These are phyloP conservation scores for Leptothorax acervorum DNA, from an alignment of 2,888 invertebrate genomes.

Conservation along the genomic window DNA sequence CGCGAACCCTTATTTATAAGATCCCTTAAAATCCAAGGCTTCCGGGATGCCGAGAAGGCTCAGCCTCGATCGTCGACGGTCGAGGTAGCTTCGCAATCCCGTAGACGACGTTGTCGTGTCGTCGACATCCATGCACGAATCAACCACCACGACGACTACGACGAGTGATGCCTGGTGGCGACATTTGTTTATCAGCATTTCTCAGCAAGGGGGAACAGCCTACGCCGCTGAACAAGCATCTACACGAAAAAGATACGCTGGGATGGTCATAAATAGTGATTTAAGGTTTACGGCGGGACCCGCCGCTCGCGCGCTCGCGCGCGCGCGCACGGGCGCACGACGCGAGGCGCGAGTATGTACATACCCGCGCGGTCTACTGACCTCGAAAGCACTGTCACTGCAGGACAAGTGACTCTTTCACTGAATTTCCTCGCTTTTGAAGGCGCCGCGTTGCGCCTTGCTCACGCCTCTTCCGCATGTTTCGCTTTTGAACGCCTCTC, in stretches of 20 bases:
- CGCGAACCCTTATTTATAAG: background rate
- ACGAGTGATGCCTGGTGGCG: too few relatives aligned
- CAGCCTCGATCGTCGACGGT: background rate
- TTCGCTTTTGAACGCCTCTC: conserved; percentile 28
- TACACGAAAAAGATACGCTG: conserved; percentile 50
- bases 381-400: conserved; percentile 73
- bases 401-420: conserved; percentile 65
- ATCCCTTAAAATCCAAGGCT: background rate
- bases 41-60: background rate
- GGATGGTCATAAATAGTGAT: conserved; percentile 62
- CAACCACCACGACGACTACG: too few relatives aligned
- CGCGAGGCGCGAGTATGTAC: too few relatives aligned
- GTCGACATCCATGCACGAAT: too few relatives aligned
- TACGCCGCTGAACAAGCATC: conserved; percentile 49
- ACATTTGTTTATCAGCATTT: background rate
- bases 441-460: background rate
- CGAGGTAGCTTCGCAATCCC: background rate
- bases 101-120: background rate
- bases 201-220: background rate
- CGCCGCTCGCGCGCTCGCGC: conserved; percentile 1
- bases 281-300: conserved; percentile 63
- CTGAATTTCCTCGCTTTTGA: conserved; percentile 70
- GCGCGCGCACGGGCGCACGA: background rate
- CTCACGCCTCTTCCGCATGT: conserved; percentile 7
- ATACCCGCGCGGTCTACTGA: conserved; percentile 68